Evolutionary conservation across 2,797 vertebrate species (phyloP).

Genomic region (Coendou prehensilis): DNA sequence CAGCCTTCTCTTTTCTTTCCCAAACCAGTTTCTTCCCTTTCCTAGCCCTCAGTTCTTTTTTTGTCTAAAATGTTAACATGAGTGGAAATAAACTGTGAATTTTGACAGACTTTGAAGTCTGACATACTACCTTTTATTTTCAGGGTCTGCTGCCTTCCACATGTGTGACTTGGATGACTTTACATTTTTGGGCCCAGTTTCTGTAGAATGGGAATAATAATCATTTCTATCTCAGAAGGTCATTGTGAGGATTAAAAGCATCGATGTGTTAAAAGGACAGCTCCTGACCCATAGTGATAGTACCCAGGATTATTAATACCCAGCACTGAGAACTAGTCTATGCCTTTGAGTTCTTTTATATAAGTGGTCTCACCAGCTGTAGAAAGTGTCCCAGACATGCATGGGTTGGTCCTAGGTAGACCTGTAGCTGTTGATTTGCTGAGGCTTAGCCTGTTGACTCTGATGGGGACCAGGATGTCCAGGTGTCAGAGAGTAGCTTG

Average conservation of each 20-base stretch:
- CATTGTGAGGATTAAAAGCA: neutral
- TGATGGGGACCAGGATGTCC: neutral
- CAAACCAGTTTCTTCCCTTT: neutral
- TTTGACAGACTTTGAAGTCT: neutral
- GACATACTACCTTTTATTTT: neutral
- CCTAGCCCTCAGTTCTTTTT: constrained; percentile 1
- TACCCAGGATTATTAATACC: neutral
- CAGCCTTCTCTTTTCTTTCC: neutral
- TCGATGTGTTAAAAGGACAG: neutral
- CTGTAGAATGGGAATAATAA: neutral
- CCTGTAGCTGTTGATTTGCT: neutral
- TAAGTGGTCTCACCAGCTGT: neutral
- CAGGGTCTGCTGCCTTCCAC: neutral
- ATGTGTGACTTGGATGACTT: neutral
- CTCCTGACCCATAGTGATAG: neutral
- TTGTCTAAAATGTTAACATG: neutral
- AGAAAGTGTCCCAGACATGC: neutral
- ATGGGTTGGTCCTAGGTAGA: neutral
- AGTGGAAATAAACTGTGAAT: neutral
- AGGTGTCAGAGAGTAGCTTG: neutral
- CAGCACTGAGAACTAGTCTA: neutral
- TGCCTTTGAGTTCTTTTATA: neutral
- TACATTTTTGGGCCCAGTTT: neutral
- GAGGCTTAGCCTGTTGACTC: neutral
- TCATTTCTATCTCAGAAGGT: neutral